Evolutionary conservation across 2,113 vertebrate genomes (phyloP).

Genomic region (Plectropomus leopardus): DNA sequence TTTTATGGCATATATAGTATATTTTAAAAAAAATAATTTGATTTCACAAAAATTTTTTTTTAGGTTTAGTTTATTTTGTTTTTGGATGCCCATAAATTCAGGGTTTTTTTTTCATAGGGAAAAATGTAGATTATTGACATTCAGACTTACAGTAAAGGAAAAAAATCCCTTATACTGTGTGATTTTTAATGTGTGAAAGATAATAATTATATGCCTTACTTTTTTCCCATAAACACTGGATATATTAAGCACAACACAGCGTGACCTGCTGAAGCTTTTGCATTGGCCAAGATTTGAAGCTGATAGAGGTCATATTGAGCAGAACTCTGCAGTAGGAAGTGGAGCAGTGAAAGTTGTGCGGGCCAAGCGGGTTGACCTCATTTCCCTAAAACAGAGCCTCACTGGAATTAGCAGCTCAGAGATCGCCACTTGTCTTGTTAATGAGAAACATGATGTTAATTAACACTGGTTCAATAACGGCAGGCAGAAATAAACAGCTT

Average conservation of each 20-base stretch:
- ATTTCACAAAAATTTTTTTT: too few species aligned
- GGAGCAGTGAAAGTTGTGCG: background rate
- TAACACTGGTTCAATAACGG: slow-evolving; percentile 41
- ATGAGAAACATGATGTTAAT: slow-evolving; percentile 49
- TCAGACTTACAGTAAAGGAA: too few species aligned
- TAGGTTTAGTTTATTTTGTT: too few species aligned
- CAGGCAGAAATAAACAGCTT: slow-evolving; percentile 50
- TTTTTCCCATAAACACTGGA: background rate
- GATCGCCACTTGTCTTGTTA: slow-evolving; percentile 28
- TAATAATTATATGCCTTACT: background rate
- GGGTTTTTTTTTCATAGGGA: too few species aligned
- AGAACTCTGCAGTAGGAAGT: background rate
- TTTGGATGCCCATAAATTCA: too few species aligned
- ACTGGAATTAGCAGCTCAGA: slow-evolving; percentile 17
- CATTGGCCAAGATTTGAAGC: background rate
- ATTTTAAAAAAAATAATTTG: too few species aligned
- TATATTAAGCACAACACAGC: background rate
- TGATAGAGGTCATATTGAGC: background rate
- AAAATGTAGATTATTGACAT: too few species aligned
- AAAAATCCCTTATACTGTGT: too few species aligned
- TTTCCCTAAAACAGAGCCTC: slow-evolving; percentile 40
- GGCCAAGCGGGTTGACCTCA: background rate
- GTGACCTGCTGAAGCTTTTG: background rate
- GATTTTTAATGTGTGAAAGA: too few species aligned
- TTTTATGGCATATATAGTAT: too few species aligned